Evolutionary conservation across 1,140 invertebrate species (phyloP).

Genomic region (Aleiodes sp.): DNA sequence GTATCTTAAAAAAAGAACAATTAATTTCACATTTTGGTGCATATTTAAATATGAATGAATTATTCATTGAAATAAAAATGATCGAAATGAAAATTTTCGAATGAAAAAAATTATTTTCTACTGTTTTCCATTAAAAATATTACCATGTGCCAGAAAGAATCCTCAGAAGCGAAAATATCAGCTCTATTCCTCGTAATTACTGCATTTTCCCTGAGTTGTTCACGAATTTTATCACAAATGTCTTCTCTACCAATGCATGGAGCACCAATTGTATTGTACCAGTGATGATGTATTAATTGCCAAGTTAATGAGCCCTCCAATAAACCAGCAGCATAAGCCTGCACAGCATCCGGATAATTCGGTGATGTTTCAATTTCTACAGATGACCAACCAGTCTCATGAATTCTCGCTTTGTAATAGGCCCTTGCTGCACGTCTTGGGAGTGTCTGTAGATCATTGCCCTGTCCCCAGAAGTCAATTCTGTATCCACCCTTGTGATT

Average conservation of each 20-base stretch:
- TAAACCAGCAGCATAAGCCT: conserved; percentile 90
- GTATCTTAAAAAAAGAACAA: conserved; percentile 64
- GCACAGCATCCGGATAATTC: conserved; percentile 77
- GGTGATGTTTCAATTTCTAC: conserved; percentile 81
- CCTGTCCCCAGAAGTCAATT: conserved; percentile 80
- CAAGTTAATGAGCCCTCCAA: conserved; percentile 85
- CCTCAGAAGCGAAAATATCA: conserved; percentile 59
- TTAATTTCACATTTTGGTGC: not conserved
- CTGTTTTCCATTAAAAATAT: conserved; percentile 37
- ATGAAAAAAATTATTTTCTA: conserved; percentile 12
- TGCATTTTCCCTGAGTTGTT: conserved; percentile 73
- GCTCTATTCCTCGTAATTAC: conserved; percentile 72
- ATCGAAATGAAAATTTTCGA: not conserved
- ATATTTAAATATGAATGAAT: conserved; percentile 11
- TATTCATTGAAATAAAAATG: too few relatives aligned
- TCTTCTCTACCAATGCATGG: conserved; percentile 71
- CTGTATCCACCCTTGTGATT: conserved; percentile 73
- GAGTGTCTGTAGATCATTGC: conserved; percentile 73
- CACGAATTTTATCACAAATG: conserved; percentile 76
- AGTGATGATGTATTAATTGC: conserved; percentile 83
- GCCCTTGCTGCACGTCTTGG: conserved; percentile 74
- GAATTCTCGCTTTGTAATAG: conserved; percentile 75
- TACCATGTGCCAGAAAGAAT: conserved; percentile 86
- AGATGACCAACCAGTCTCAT: conserved; percentile 79
- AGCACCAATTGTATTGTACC: conserved; percentile 78